These are phyloP conservation scores for Mallateleia sp. DNA, from an alignment of 2,888 invertebrate species.

Conservation along the genomic window DNA sequence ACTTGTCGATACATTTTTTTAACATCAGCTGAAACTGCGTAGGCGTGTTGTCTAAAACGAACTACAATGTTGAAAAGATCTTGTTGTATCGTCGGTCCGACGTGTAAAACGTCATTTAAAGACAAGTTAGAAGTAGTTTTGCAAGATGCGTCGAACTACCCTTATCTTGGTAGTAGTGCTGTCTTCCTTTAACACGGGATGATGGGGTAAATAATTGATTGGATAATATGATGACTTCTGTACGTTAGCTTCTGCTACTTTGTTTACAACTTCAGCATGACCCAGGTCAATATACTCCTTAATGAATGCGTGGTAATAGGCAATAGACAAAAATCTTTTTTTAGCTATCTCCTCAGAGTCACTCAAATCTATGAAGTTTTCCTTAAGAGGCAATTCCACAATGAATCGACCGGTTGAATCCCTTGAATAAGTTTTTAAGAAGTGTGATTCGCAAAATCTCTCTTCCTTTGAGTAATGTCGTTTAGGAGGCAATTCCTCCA, in stretches of 20 bases:
- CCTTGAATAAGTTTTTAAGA: conserved; percentile 29
- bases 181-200: conserved; percentile 21
- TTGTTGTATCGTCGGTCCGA: conserved; percentile 13
- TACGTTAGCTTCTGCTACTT: conserved; percentile 1
- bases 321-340: conserved; percentile 53
- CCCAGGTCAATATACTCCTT: conserved; percentile 50
- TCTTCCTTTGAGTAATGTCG: conserved; percentile 30
- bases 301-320: conserved; percentile 55
- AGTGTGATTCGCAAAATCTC: conserved; percentile 49
- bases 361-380: conserved; percentile 49
- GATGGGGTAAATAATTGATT: conserved; percentile 30
- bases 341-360: conserved; percentile 60
- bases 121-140: conserved; percentile 73
- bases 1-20: conserved; percentile 82
- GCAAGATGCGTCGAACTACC: conserved; percentile 27
- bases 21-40: conserved; percentile 16
- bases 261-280: conserved; percentile 39
- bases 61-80: conserved; percentile 11
- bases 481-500: conserved; percentile 13
- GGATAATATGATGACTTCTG: neutral
- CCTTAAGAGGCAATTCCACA: conserved; percentile 57
- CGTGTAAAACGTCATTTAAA: conserved; percentile 11
- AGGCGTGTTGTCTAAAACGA: conserved; percentile 16
- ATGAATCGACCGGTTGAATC: conserved; percentile 44
- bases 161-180: conserved; percentile 18